Conservation (phyloP, 2,797 vertebrate species). For the Phrynocephalus guinanensis region DNA sequence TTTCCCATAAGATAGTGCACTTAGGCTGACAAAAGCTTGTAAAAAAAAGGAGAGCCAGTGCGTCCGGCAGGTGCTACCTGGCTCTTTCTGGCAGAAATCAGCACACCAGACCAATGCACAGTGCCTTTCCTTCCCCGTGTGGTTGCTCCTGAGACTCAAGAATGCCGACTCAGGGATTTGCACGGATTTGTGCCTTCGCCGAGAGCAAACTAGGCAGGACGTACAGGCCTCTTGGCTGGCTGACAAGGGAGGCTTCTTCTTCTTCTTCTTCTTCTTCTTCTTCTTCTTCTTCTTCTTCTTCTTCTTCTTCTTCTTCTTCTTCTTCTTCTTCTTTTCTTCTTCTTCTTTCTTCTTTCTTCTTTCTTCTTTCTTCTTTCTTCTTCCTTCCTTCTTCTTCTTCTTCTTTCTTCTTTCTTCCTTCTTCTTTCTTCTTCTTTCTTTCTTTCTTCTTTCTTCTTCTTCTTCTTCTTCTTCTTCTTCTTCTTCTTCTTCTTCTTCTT, state of each 20-base stretch:
- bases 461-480: conserved; percentile 12
- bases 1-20: not conserved
- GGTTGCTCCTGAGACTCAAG: conserved; percentile 63
- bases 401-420: conserved; percentile 14
- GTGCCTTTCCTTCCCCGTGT: conserved; percentile 64
- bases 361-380: too few species aligned
- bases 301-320: conserved; percentile 23
- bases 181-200: conserved; percentile 58
- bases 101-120: not conserved
- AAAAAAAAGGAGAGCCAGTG: too few species aligned
- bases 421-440: conserved; percentile 21
- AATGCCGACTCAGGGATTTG: conserved; percentile 45
- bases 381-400: not conserved
- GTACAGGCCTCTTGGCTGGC: conserved; percentile 60
- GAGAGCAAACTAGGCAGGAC: conserved; percentile 73
- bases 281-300: conserved; percentile 15
- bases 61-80: too few species aligned
- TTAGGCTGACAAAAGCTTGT: too few species aligned
- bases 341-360: conserved; percentile 19
- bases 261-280: conserved; percentile 13
- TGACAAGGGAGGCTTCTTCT: conserved; percentile 1
- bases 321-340: too few species aligned
- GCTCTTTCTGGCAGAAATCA: too few species aligned
- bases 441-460: conserved; percentile 23
- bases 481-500: conserved; percentile 16